Evolutionary conservation across 2,113 vertebrate genomes (phyloP), one percentile per base, ranked within the genome.

Genomic region (Pterocles orientalis): DNA sequence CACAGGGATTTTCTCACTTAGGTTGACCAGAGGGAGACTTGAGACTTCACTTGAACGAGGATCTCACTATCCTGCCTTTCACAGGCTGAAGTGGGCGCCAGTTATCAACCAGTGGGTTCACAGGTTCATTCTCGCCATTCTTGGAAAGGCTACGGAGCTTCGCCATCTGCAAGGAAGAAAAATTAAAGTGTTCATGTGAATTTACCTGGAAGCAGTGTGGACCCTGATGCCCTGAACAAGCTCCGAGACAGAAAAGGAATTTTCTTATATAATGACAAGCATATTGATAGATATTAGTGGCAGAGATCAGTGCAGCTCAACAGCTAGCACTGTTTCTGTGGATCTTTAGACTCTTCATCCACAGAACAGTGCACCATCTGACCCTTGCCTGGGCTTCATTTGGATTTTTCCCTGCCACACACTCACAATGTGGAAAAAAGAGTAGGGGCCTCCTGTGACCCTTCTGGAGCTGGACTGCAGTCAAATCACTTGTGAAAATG

Each of bases 21-120:
- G 54, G 23, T 85, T 95, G 65, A 81, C 58, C 23, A 15, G 47
- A 25, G 56, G 15, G 48, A 88, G 73, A 61, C 14, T 48, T 45
- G 73, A 65, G 79, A 20, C 88, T 90, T 98, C 97, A 98, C 34
- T 98, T 98, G 96, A 98, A 98, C 0, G 98, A 99, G 48, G 99
- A 98, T 88, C 93, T 98, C 93, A 99, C 98, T 57, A 96, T 8
- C 88, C 99, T 98, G 80, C 97, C 98, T 87, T 99, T 99, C 65
- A 99, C 90, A 9, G 99, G 99, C 97, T 99, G 99, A 2, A 98
- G 98, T 17, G 99, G 99, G 18, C 99, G 99, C 98, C 98, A 99
- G 98, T 99, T 99, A 96, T 99, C 96, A 95, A 98, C 97, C 96
- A 99, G 98, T 82, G 98, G 98, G 87, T 96, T 98, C 2, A 96